Evolutionary conservation across 2,113 vertebrate genomes (phyloP), one percentile per base, ranked within the genome.

Genomic region (Hypocryptadius cinnamomeus): DNA sequence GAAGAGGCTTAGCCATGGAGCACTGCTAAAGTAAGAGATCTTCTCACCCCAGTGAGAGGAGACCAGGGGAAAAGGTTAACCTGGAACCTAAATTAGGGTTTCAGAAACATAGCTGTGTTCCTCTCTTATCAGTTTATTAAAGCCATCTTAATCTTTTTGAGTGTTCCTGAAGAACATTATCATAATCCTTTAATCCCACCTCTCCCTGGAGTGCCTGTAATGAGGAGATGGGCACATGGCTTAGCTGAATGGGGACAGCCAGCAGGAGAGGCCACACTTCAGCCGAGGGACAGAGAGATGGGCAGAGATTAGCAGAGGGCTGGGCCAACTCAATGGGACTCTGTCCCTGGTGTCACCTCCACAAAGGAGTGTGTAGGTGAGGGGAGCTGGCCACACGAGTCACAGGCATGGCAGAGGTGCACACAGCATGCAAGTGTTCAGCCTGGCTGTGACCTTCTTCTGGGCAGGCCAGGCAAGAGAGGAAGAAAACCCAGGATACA

Each of bases 111-210:
- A 95, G 69, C 68, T 63, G 59, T 86, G 79, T 74, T 92, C 87
- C 77, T 86, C 83, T 79, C 85, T 96, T 95, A 93, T 63, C 95
- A 95, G 87, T 97, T 96, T 95, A 97, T 97, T 96, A 97, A 96
- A 96, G 76, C 90, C 91, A 93, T 90, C 90, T 82, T 94, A 97
- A 97, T 96, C 94, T 89, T 94, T 89, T 94, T 88, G 88, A 97
- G 84, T 94, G 84, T 85, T 96, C 92, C 94, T 94, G 91, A 96
- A 95, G 94, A 96, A 95, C 72, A 96, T 96, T 96, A 96, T 84
- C 94, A 92, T 96, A 97, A 97, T 97, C 97, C 81, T 93, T 96
- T 97, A 97, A 97, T 96, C 94, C 93, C 86, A 94, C 88, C 91
- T 95, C 95, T 95, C 94, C 83, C 92, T 85, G 85, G 93, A 96